Base-by-base conservation (phyloP, 2,797 vertebrate genomes). In the Sebastes alutus region DNA sequence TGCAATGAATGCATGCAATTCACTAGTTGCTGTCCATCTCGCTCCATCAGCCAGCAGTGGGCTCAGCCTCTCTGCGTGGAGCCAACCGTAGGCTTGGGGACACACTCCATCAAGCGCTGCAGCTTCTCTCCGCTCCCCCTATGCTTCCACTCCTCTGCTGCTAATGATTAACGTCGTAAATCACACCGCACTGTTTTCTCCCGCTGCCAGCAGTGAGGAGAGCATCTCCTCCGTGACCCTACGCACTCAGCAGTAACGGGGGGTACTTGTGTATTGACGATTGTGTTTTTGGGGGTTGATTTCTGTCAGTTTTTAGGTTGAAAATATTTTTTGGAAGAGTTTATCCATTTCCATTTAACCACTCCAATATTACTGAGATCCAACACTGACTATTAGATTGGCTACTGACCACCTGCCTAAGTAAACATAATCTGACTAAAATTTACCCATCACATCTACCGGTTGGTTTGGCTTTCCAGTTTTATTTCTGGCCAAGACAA, bases 161-260 rank as follows among this genome's bases (percentile, higher is more conserved):
- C 78, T 90, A 89, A 88, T 91, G 89, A 93, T 91, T 88, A 91
- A 85, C 73, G 77, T 87, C 86, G 85, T 91, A 91, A 91, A 93
- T 93, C 90, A 93, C 85, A 76, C 81, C 62, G 49, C 76, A 85
- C 49, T 75, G 72, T 87, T 94, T 88, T 71, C 72, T 72, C 71
- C 68, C 6, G 23, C 77, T 70, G 81, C 74, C 80, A 76, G 81
- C 76, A 71, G 35, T 65, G 72, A 87, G 72, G 62, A 70, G 70
- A 77, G 76, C 70, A 67, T 76, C 65, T 80, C 63, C 62, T 80
- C 49, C 7, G 56, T 85, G 81, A 84, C 78, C 78, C 69, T 12
- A 30, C 12, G 16, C 52, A 61, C 59, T 73, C 32, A 25, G 22
- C 29, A 54, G 69, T 49, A 75, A 76, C 11, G 3, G 62, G n/a